phyloP scores from a whole-genome alignment of 2,113 vertebrate species.

The Paramisgurnus dabryanus region DNA sequence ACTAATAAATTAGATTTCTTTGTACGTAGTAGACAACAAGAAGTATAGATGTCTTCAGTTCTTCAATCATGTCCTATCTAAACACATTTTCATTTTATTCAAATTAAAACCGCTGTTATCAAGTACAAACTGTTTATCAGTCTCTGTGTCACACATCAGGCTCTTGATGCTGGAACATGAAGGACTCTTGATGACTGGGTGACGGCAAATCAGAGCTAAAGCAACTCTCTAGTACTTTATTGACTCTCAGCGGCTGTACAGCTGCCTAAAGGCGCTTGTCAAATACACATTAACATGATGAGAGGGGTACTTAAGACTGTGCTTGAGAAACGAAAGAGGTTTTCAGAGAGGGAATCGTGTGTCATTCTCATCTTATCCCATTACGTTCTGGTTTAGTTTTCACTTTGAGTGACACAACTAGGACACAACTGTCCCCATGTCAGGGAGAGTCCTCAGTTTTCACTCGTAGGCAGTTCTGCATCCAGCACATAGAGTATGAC shows the following conservation, averaged over 20 bases:
- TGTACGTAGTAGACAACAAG: too few relatives aligned
- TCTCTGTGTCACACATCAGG: neutral
- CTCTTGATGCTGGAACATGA: neutral
- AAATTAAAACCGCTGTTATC: neutral
- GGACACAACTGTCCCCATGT: neutral
- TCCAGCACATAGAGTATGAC: neutral
- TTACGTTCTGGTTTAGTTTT: neutral
- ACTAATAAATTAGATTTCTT: too few relatives aligned
- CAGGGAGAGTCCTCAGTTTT: neutral
- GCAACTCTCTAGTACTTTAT: neutral
- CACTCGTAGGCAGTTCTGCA: neutral
- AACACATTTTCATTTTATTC: neutral
- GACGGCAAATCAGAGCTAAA: neutral
- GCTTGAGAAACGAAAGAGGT: neutral
- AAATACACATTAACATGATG: slow-evolving; percentile 8
- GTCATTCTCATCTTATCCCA: neutral
- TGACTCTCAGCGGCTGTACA: neutral
- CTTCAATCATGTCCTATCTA: neutral
- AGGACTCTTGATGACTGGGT: neutral
- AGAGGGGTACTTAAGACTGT: neutral
- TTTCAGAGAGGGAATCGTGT: neutral
- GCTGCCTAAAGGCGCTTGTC: neutral
- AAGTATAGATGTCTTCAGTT: too few relatives aligned
- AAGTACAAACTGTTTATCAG: neutral
- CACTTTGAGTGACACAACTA: neutral